phyloP scores from a whole-genome alignment of 2,797 vertebrate species.

The Dryobates pubescens region DNA sequence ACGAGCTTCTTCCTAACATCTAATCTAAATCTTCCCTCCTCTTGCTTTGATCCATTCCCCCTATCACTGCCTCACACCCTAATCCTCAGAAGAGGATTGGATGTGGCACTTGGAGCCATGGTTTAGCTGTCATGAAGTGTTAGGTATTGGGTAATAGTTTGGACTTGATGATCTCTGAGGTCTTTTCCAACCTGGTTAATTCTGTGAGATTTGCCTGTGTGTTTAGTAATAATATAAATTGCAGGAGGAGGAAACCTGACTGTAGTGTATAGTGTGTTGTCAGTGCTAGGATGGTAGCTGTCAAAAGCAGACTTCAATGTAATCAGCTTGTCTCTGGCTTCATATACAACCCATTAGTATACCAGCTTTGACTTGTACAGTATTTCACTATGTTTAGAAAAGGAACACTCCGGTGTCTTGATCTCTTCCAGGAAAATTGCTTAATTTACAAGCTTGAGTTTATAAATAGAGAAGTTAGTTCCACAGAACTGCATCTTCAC shows the following conservation, averaged over 20 bases:
- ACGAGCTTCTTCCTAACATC: no score
- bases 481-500: slow-evolving; percentile 35
- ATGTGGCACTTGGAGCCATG: no score
- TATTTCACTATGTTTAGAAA: slow-evolving; percentile 56
- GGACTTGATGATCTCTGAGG: no score
- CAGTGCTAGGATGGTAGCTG: not conserved
- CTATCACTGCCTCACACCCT: no score
- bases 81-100: no score
- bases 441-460: not conserved
- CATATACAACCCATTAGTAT: not conserved
- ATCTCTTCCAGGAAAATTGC: not conserved
- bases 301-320: slow-evolving; percentile 9
- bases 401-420: not conserved
- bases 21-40: no score
- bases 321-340: slow-evolving; percentile 25
- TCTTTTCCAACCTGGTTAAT: no score
- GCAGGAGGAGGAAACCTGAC: not conserved
- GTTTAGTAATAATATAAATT: not conserved
- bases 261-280: not conserved
- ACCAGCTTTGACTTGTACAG: not conserved
- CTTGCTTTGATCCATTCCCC: no score
- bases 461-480: slow-evolving; percentile 65
- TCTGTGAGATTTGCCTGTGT: not conserved
- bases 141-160: no score
- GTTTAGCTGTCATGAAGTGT: no score